Evolutionary conservation across 2,113 vertebrate genomes (phyloP), one percentile per base, ranked within the genome.

Genomic region (Bagarius yarrelli): DNA sequence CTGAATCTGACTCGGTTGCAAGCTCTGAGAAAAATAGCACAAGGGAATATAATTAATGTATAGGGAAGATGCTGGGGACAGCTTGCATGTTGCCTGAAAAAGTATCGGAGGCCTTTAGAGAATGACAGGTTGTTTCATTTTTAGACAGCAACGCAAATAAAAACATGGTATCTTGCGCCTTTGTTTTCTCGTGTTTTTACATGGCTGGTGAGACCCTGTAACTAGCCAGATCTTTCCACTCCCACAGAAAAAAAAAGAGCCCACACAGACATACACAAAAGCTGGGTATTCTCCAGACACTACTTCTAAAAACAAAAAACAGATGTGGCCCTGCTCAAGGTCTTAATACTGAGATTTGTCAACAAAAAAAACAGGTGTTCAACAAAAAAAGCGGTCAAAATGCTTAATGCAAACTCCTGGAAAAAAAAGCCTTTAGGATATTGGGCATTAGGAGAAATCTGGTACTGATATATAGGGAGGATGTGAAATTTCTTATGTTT

Each of bases 281-380:
- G 40, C 34, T 69, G 60, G 27, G 74, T 77, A 61, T 82, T 55
- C 81, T 77, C 9, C 44, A 70, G 57, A 13, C 32, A 55, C 55
- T 87, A 73, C 60, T 76, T 83, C 53, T 69, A 85, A 89, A 90
- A 90, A 86, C 87, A 85, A 90, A 91, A 47, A 90, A 61, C 87
- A 92, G 86, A 84, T 89, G 89, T 75, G 60, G 82, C 81, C 59
- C 12, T 52, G 81, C 36, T 25, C 47, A 82, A 83, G 56, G 88
- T 84, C 86, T 80, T 90, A 79, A 90, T 87, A 79, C 69, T 85
- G 85, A 89, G 85, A 78, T 76, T 86, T 82, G 81, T 80, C 80
- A 83, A 86, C 82, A 47, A 81, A 76, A n/a, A 87, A 86, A 83
- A n/a, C 18, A 84, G 79, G 81, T 76, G 78, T 66, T 86, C 25